Evolutionary conservation across 1,140 invertebrate species (phyloP).

Genomic region (Hylyphantes graminicola): DNA sequence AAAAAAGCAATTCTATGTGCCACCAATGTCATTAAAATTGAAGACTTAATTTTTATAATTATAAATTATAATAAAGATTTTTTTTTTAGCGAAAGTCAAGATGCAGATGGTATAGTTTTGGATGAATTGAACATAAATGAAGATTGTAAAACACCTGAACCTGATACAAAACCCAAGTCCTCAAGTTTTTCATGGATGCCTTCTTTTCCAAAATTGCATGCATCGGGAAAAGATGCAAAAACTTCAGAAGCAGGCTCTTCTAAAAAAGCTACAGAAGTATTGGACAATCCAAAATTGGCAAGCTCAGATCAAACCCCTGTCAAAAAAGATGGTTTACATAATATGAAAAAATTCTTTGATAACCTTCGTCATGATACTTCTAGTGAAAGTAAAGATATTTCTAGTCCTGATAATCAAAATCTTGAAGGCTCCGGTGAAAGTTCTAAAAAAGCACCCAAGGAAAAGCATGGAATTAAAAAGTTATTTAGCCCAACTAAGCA

Average conservation of each 20-base stretch:
- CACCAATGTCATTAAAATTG: too few species aligned
- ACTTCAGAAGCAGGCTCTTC: background rate
- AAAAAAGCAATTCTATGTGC: background rate
- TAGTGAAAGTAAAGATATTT: slow-evolving; percentile 6
- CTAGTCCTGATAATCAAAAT: background rate
- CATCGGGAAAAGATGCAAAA: slow-evolving; percentile 29
- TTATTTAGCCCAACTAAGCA: slow-evolving; percentile 37
- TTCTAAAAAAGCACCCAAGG: slow-evolving; percentile 1
- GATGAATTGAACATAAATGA: background rate
- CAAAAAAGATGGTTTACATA: slow-evolving; percentile 39
- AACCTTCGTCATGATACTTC: slow-evolving; percentile 32
- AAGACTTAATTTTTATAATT: too few species aligned
- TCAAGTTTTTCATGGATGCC: slow-evolving; percentile 38
- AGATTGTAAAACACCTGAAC: background rate
- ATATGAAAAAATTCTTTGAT: slow-evolving; percentile 44
- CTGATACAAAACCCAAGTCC: slow-evolving; percentile 18
- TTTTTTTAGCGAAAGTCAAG: background rate
- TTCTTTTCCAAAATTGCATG: slow-evolving; percentile 22
- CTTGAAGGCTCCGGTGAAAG: background rate
- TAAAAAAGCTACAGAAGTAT: slow-evolving; percentile 1
- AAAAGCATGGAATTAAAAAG: slow-evolving; percentile 30
- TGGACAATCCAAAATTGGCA: background rate
- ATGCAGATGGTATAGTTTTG: background rate
- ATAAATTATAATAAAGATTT: background rate
- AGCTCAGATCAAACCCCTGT: background rate